Percentiles rank a stretch among this genome's conserved stretches.
Conservation (phyloP, 1,140 invertebrate species). For the Cepaea nemoralis region DNA sequence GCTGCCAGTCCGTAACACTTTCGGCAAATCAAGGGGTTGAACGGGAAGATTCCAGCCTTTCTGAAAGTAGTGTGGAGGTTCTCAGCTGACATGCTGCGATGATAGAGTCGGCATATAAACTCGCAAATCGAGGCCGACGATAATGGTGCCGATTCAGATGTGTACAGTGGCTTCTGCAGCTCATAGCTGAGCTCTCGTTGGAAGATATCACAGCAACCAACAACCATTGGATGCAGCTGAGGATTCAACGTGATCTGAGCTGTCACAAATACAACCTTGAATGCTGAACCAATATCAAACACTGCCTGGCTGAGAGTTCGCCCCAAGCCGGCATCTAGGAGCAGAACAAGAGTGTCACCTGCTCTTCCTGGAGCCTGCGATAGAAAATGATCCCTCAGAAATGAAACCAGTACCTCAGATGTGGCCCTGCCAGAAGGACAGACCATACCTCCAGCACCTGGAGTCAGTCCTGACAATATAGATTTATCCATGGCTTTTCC, state of each 20-base stretch:
- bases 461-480: not conserved
- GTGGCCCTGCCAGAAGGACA: constrained; percentile 2
- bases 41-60: constrained; percentile 29
- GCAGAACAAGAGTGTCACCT: constrained; percentile 21
- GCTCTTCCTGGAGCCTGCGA: constrained; percentile 27
- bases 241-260: not conserved
- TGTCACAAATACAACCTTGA: constrained; percentile 31
- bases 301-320: constrained; percentile 15
- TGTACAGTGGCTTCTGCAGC: constrained; percentile 25
- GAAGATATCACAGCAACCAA: constrained; percentile 25
- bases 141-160: constrained; percentile 7
- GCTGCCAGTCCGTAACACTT: not conserved
- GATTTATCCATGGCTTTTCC: constrained; percentile 26
- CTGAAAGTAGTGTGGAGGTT: constrained; percentile 20
- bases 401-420: constrained; percentile 22
- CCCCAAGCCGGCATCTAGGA: constrained; percentile 25
- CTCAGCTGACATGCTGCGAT: constrained; percentile 28
- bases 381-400: constrained; percentile 23
- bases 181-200: constrained; percentile 21
- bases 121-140: constrained; percentile 28
- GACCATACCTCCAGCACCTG: constrained; percentile 18
- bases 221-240: constrained; percentile 27
- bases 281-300: constrained; percentile 27
- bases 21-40: constrained; percentile 18
- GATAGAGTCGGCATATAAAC: constrained; percentile 31